Evolutionary conservation across 2,113 vertebrate genomes (phyloP), one percentile per base, ranked within the genome.

Genomic region (Tenrec ecaudatus): DNA sequence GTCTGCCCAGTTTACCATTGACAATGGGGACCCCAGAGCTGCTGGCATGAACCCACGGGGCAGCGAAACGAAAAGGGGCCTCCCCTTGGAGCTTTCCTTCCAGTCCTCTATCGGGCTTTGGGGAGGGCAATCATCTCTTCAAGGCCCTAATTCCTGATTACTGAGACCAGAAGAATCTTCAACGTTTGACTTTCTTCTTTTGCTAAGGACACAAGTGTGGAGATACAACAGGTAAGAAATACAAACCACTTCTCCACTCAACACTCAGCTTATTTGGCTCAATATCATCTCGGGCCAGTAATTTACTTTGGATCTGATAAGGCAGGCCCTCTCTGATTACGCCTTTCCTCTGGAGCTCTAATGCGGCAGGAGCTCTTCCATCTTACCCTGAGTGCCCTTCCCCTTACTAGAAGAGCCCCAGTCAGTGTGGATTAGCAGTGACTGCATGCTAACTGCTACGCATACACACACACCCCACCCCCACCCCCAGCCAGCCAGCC

Each of bases 261-360:
- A 31, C 58, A 47, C 25, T 83, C 64, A 80, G 79, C 77, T 91
- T 58, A 0, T 75, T 81, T 82, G 84, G 23, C 82, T 38, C 90
- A 84, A 77, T 47, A 80, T 33, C 79, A 79, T 81, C 53, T 84
- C 81, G 83, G 90, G 76, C 60, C 69, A 86, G 88, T 58, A 80
- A 89, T 86, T 86, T 64, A 85, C 57, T 73, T 93, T 88, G 73
- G 81, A 91, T 79, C 84, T 82, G 77, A 88, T 79, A 87, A 60
- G 17, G 8, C 19, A n/a, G 87, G 62, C 31, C 38, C 86, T 91
- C 90, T 89, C 94, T 91, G 82, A 89, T 91, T 86, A 87, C 43
- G 84, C 27, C 73, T 95, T 89, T 58, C 43, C n/a, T 58, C 64
- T 66, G 62, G 66, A 77, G 84, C 94, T 89, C 78, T 23, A 27